Base-by-base conservation (phyloP, 2,113 vertebrate genomes). In the Collichthys lucidus region DNA sequence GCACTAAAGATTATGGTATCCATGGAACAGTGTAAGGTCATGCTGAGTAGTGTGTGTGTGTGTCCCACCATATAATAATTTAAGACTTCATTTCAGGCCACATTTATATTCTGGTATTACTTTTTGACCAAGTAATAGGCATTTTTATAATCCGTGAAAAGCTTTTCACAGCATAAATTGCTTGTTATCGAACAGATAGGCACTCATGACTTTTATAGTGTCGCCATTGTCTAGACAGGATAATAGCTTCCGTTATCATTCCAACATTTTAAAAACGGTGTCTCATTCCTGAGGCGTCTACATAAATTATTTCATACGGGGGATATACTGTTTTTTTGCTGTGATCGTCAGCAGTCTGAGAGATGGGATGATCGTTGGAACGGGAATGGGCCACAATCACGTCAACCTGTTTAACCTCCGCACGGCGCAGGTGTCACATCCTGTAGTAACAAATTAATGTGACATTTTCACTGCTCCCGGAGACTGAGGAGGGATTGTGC, bases 331-430 rank as follows among this genome's bases (percentile, higher is more conserved):
- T 59, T 15, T 74, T 74, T 86, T 79, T 5, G 50, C 5, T 3
- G 35, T 26, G 10, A 17, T 42, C 72, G 75, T 52, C 29, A 85
- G 66, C 24, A 3, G 10, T 42, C 35, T n/a, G 35, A 3, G 35
- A 3, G 49, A 75, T 73, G 69, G 64, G 52, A 65, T 67, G 71
- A 88, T 84, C n/a, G 46, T 29, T 17, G 62, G 20, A 59, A 74
- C 17, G 29, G 60, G n/a, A 50, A 60, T 66, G 35, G 56, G 26
- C 44, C 7, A 10, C 65, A 79, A 65, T 89, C 59, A 69, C 64
- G 72, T 84, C 68, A 84, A 61, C 40, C 24, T 55, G 6, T 85
- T 91, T 85, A 84, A 88, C 85, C 80, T 31, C 40, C 22, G 26
- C 31, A 49, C 44, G 61, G 74, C 63, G 22, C 67, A 46, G 67